Evolutionary conservation across 2,113 vertebrate species (phyloP), one percentile per base, ranked within the genome.

Genomic region (Gymnarchus niloticus): DNA sequence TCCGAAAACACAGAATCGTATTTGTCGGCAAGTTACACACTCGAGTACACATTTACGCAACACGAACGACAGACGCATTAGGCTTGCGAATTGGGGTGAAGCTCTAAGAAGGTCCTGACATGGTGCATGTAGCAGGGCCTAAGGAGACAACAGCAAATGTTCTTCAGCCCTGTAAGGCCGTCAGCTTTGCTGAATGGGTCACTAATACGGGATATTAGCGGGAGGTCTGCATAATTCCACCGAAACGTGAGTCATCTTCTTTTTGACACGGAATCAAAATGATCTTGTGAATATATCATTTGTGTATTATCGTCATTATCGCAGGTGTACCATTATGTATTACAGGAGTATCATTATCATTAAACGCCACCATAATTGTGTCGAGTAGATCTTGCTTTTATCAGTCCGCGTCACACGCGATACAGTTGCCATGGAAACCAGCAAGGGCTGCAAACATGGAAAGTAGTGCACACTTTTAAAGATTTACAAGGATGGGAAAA

Each of bases 381-480:
- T 57, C 21, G 52, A 57, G 56, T 44, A 57, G 17, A 83, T 83
- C 46, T 83, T 46, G 56, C 56, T 33, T 83, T 59, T 57, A n/a
- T 83, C 56, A 83, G 19, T 41, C 59, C 37, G 21, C 14, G 9
- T 23, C 54, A 83, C 56, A 57, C 52, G 9, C 56, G 12, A 83
- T 57, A 37, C 82, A 83, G 82, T 83, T 83, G 37, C 82, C 56
- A 83, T 83, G 82, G 82, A 44, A 37, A 83, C 82, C 82, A 46
- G 82, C 33, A 56, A 83, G 33, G 82, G 37, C 44, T 28, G 56
- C 82, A 83, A 83, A 83, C 52, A 59, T 44, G 54, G 51, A 82
- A 82, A 83, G 82, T 83, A 56, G 37, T 44, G 56, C 82, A 59
- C 57, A 54, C 56, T 56, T 51, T 82, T 56, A 82, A 82, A 82